Evolutionary conservation across 2,113 vertebrate species (phyloP).

Genomic region (Spheniscus mendiculus): DNA sequence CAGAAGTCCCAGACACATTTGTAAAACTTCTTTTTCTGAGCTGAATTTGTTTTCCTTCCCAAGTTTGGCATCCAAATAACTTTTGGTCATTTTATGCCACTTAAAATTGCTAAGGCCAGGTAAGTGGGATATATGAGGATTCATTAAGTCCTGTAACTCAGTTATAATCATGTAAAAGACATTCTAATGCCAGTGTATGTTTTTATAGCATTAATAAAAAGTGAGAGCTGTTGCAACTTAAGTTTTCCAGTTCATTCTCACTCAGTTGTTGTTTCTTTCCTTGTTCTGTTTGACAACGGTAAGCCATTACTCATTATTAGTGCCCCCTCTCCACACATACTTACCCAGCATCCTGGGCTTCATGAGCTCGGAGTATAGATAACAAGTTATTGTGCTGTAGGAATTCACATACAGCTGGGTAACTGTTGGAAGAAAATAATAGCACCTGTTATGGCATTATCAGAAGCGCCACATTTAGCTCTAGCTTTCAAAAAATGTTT

Average conservation of each 20-base stretch:
- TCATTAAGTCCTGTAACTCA: not conserved
- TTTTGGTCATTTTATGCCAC: not conserved
- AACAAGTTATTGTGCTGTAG: constrained; percentile 99
- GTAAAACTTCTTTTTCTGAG: not conserved
- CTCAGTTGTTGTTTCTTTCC: not conserved
- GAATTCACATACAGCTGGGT: constrained; percentile 98
- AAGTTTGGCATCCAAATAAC: not conserved
- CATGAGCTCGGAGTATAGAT: constrained; percentile 97
- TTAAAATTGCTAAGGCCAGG: not conserved
- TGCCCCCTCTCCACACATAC: constrained; percentile 15
- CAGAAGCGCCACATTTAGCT: not conserved
- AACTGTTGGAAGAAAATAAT: constrained; percentile 78
- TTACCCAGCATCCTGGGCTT: constrained; percentile 99
- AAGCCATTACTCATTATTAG: not conserved
- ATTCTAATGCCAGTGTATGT: not conserved
- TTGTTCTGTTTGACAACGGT: not conserved
- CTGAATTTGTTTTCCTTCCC: not conserved
- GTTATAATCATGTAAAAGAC: not conserved
- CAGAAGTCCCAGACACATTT: not conserved
- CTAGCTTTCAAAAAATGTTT: not conserved
- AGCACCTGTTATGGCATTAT: constrained; percentile 27
- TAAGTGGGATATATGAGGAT: not conserved
- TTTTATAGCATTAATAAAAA: not conserved
- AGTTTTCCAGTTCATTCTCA: not conserved
- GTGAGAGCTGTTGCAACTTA: not conserved